Base-by-base conservation (phyloP, 2,888 invertebrate genomes). In the Phoenoteleia sp. region DNA sequence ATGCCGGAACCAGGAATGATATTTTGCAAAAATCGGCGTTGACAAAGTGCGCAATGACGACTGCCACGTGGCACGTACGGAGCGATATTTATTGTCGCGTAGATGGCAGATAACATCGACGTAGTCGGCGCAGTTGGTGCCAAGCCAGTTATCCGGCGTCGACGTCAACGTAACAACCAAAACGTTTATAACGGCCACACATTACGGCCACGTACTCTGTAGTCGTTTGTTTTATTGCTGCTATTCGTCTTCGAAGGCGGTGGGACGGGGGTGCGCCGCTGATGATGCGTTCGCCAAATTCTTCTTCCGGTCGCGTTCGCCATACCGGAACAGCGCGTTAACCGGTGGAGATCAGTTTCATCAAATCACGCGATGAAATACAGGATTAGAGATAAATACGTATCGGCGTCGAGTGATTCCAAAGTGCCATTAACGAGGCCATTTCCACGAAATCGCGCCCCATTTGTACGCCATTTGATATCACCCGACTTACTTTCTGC, bases 131-230 rank as follows among this genome's bases (percentile, higher is more conserved):
- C 86, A 89, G 85, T 91, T 89, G 89, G 91, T 90, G 89, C 91
- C 86, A 89, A 89, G 90, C 89, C 90, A 91, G 91, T 90, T 89
- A 90, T 89, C 88, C 87, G 87, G 83, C 85, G 86, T 86, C 87
- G 85, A 88, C 89, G 89, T 88, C 87, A 87, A 88, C 88, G 88
- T 88, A 89, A 91, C 91, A 89, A 90, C 89, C 88, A 89, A 89
- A 91, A 90, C 90, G 89, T 90, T 91, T 89, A 91, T 91, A 91
- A 91, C 89, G 85, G 90, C 89, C 89, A 85, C 91, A 87, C 90
- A 89, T 89, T 90, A 89, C 88, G 87, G 86, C 87, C 84, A 64
- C 83, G 86, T 84, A 79, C 85, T 84, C 76, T 81, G 81, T 82
- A 83, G 75, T 76, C 82, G 76, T 81, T 87, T 89, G 88, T 89